Percentiles rank a stretch among this genome's conserved stretches.
phyloP scores from a whole-genome alignment of 1,140 invertebrate species.

The Drosophila pseudoananassae region DNA sequence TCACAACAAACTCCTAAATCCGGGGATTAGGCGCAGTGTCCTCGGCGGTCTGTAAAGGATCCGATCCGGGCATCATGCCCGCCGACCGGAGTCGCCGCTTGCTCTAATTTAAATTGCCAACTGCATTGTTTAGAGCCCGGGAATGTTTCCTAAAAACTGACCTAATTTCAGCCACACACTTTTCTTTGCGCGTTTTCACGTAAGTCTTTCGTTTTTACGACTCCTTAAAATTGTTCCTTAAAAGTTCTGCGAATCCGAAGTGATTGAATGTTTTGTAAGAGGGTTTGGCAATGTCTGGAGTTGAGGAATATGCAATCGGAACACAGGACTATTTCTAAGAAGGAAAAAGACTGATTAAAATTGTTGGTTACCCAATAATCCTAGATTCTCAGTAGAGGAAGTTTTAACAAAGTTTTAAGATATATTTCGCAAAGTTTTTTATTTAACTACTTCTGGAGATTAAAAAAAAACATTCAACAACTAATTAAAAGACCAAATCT shows the following conservation, averaged over 20 bases:
- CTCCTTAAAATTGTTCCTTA: conserved; percentile 26
- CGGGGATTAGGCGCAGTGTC: conserved; percentile 62
- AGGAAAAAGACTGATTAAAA: conserved; percentile 12
- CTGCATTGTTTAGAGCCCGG: conserved; percentile 35
- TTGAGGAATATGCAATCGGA: conserved; percentile 20
- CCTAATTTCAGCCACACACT: conserved; percentile 64
- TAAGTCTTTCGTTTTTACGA: conserved; percentile 62
- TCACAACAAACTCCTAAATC: conserved; percentile 59
- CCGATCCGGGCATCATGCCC: conserved; percentile 23
- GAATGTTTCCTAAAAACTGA: conserved; percentile 73
- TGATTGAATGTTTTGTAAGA: conserved; percentile 18
- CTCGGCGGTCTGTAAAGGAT: conserved; percentile 55
- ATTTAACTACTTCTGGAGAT: too few relatives aligned
- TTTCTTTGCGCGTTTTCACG: conserved; percentile 47
- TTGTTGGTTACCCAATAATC: neutral
- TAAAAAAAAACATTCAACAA: too few relatives aligned
- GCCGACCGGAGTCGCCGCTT: conserved; percentile 51
- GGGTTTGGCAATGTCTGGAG: conserved; percentile 23
- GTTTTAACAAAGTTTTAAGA: neutral
- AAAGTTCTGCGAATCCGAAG: conserved; percentile 53
- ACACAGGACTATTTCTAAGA: conserved; percentile 14
- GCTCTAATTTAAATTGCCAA: conserved; percentile 75
- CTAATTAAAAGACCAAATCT: neutral
- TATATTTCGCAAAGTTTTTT: neutral
- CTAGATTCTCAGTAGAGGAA: neutral